These are phyloP conservation scores for Mus musculus DNA, from an alignment of 2,113 vertebrate genomes.

Conservation along the genomic window DNA sequence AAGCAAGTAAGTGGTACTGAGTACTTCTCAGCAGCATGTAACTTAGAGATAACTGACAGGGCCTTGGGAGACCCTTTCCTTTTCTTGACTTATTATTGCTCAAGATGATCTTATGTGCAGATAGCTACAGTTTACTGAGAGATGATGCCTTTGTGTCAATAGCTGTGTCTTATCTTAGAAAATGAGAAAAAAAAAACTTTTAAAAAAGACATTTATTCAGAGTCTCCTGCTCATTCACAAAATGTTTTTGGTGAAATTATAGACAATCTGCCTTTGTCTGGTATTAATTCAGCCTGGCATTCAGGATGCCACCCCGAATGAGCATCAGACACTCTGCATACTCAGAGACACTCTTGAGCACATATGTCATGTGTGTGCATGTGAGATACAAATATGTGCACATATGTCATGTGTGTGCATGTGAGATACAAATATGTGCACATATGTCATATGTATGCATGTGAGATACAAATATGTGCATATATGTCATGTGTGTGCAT, in stretches of 20 bases:
- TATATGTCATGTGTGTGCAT: neutral
- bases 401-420: neutral
- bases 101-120: neutral
- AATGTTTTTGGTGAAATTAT: neutral
- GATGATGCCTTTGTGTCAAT: neutral
- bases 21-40: too few relatives aligned
- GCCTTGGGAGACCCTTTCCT: neutral
- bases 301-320: neutral
- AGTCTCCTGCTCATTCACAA: neutral
- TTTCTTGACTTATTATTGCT: neutral
- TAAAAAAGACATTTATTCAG: neutral
- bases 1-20: too few relatives aligned
- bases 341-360: neutral
- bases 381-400: neutral
- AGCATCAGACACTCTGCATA: neutral
- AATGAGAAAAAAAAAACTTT: neutral
- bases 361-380: neutral
- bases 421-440: neutral
- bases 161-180: neutral
- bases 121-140: neutral
- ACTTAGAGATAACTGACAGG: too few relatives aligned
- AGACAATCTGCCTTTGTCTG: neutral
- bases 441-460: neutral
- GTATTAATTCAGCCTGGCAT: neutral
- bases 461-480: neutral